phyloP scores from a whole-genome alignment of 1,140 invertebrate species.

The Papilio machaon region DNA sequence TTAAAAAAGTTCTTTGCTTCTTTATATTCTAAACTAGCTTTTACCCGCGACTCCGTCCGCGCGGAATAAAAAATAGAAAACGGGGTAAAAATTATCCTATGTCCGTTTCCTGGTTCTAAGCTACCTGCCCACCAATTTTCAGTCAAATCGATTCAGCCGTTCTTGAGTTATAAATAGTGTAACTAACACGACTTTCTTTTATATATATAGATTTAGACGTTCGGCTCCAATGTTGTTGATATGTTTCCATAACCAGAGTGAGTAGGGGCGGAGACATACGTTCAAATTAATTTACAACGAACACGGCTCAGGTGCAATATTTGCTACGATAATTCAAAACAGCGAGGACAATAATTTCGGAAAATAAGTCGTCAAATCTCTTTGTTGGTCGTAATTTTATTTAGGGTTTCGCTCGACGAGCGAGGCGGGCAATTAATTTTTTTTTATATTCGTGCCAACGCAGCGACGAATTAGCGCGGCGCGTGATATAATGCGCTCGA shows the following conservation, averaged over 20 bases:
- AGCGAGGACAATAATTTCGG: not conserved
- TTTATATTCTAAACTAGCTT: no score
- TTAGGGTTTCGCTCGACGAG: not conserved
- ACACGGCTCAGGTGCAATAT: slow-evolving; percentile 14
- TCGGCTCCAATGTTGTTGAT: not conserved
- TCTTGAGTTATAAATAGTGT: no score
- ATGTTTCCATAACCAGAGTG: not conserved
- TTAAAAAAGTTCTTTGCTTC: not conserved
- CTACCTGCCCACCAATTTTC: no score
- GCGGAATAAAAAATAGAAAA: no score
- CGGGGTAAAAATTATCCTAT: no score
- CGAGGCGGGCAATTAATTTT: slow-evolving; percentile 33
- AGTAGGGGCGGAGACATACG: not conserved
- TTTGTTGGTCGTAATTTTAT: slow-evolving; percentile 15
- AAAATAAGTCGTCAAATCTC: slow-evolving; percentile 25
- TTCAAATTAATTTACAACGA: slow-evolving; percentile 13
- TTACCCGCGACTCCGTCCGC: no score
- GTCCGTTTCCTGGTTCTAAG: no score
- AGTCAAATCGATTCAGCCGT: no score
- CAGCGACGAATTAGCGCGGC: slow-evolving; percentile 22
- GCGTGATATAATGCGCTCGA: slow-evolving; percentile 23
- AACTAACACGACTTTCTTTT: no score
- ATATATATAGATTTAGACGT: not conserved
- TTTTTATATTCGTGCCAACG: slow-evolving; percentile 31
- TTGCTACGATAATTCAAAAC: slow-evolving; percentile 7